phyloP scores from a whole-genome alignment of 2,113 vertebrate genomes.

The Baryphthengus martii region DNA sequence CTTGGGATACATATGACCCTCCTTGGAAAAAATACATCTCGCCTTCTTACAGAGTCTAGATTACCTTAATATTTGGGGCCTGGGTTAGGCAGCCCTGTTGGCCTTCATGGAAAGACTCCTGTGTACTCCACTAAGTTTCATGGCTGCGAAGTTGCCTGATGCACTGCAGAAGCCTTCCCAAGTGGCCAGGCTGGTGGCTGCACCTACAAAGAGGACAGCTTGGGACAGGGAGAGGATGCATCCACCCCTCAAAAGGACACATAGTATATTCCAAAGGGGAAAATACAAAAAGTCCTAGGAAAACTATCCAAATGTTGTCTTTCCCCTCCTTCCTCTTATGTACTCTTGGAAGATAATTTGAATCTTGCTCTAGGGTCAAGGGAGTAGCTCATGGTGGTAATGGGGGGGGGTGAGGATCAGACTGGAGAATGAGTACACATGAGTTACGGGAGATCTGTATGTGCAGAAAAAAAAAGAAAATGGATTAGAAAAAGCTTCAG shows the following conservation, averaged over 20 bases:
- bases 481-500: background rate
- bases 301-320: background rate
- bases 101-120: background rate
- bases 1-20: background rate
- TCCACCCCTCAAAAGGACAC: background rate
- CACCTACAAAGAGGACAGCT: background rate
- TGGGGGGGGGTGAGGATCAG: background rate
- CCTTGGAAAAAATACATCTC: background rate
- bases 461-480: background rate
- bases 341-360: background rate
- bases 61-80: background rate
- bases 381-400: rapidly evolving
- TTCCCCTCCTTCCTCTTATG: background rate
- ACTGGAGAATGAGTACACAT: background rate
- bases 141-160: rapidly evolving
- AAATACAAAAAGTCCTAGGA: background rate
- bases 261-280: background rate
- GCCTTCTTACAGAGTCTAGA: background rate
- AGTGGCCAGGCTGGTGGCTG: background rate
- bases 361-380: background rate
- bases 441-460: background rate
- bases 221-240: background rate
- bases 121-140: background rate
- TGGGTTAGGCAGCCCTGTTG: background rate
- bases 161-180: background rate